These are phyloP conservation scores for Salvelinus sp. DNA, from an alignment of 2,113 vertebrate species.

Conservation along the genomic window DNA sequence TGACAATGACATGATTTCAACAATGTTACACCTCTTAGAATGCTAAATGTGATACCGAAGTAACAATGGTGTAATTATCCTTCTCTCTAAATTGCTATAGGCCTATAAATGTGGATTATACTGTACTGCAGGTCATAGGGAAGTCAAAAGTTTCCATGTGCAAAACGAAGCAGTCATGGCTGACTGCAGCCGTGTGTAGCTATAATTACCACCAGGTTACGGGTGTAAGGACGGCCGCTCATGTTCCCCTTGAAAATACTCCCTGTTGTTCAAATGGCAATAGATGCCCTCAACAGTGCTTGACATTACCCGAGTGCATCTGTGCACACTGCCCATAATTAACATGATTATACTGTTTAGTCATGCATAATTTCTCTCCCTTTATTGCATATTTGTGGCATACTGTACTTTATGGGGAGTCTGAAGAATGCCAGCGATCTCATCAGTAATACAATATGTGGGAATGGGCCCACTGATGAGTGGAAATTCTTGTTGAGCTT, in stretches of 20 bases:
- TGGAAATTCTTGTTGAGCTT: background rate
- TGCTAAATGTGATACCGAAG: background rate
- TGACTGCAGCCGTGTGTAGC: background rate
- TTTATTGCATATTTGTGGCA: background rate
- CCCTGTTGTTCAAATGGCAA: conserved; percentile 1
- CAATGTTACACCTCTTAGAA: background rate
- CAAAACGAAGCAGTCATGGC: background rate
- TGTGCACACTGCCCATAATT: background rate
- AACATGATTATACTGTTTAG: conserved; percentile 1
- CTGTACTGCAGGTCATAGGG: background rate
- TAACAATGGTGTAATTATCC: background rate
- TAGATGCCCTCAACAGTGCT: background rate
- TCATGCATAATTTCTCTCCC: background rate
- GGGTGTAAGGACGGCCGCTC: background rate
- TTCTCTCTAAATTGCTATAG: background rate
- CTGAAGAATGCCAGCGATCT: background rate
- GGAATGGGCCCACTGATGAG: background rate
- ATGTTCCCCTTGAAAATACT: background rate
- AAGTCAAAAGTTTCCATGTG: background rate
- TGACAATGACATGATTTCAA: background rate
- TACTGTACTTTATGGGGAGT: background rate
- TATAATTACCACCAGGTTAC: background rate
- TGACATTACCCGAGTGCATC: conserved; percentile 1
- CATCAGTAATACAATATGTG: background rate
- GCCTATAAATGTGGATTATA: background rate